phyloP scores from a whole-genome alignment of 2,797 vertebrate genomes.

The Prunella strophiata region DNA sequence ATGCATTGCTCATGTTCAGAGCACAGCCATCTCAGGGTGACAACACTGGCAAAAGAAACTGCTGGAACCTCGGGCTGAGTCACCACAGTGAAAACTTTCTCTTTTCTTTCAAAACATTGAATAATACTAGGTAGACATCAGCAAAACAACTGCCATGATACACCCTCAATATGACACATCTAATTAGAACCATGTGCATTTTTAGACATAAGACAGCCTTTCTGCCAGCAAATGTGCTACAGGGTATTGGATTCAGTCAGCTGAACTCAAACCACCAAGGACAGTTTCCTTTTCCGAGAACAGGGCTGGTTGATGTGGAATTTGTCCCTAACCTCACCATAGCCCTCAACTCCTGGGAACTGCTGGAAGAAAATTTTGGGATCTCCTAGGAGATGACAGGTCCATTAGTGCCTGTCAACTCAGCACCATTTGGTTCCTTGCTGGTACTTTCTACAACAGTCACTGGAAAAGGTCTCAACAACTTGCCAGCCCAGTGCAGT shows the following conservation, averaged over 20 bases:
- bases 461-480: neutral
- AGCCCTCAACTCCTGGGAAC: neutral
- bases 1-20: neutral
- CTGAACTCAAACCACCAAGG: neutral
- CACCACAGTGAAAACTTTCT: neutral
- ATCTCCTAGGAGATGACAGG: neutral
- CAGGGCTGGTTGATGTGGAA: neutral
- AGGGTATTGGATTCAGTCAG: neutral
- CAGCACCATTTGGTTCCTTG: neutral
- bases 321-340: neutral
- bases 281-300: neutral
- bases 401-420: neutral
- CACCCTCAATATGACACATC: neutral
- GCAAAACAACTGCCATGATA: neutral
- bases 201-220: neutral
- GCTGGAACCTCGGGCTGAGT: neutral
- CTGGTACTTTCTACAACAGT: neutral
- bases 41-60: neutral
- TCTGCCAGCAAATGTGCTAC: neutral
- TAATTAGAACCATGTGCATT: neutral
- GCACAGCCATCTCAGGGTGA: neutral
- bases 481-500: neutral
- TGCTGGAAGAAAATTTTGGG: neutral
- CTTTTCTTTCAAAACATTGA: neutral
- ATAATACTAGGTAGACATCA: neutral